These are phyloP conservation scores for Hemicrepidius hirtus DNA, from an alignment of 2,888 invertebrate genomes.

Conservation along the genomic window DNA sequence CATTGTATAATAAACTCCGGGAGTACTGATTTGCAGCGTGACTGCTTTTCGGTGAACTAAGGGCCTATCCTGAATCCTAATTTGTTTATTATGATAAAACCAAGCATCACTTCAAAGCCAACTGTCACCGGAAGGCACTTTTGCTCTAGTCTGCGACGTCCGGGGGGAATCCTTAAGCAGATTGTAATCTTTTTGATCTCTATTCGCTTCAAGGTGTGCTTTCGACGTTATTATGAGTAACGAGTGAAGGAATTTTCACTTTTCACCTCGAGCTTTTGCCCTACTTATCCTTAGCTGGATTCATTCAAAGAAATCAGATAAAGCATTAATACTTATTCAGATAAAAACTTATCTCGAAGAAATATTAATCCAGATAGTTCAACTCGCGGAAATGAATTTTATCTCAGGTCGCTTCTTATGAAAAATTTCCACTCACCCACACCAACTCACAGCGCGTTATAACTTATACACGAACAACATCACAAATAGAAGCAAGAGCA, in stretches of 20 bases:
- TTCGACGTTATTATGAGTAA: slow-evolving; percentile 18
- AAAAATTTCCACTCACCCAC: slow-evolving; percentile 19
- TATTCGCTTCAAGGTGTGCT: slow-evolving; percentile 20
- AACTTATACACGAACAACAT: slow-evolving; percentile 42
- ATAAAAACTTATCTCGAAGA: too few species aligned
- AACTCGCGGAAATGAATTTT: slow-evolving; percentile 24
- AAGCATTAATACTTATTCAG: background rate
- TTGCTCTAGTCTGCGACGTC: slow-evolving; percentile 30
- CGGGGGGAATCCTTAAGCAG: slow-evolving; percentile 40
- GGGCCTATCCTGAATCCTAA: slow-evolving; percentile 55
- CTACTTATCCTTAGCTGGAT: background rate
- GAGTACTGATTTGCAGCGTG: slow-evolving; percentile 39
- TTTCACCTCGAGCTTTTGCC: background rate
- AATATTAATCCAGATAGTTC: slow-evolving; percentile 6
- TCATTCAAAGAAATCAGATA: background rate
- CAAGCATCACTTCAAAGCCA: slow-evolving; percentile 52
- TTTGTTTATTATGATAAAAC: slow-evolving; percentile 60
- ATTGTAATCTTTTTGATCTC: slow-evolving; percentile 44
- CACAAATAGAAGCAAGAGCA: slow-evolving; percentile 39
- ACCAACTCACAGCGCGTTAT: slow-evolving; percentile 19
- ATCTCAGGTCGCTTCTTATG: slow-evolving; percentile 15
- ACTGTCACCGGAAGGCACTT: slow-evolving; percentile 53
- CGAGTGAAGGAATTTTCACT: slow-evolving; percentile 5
- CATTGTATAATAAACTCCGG: slow-evolving; percentile 36
- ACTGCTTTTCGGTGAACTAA: slow-evolving; percentile 42